These are phyloP conservation scores for Aleiodes alternator DNA, from an alignment of 2,888 invertebrate genomes.

Conservation along the genomic window DNA sequence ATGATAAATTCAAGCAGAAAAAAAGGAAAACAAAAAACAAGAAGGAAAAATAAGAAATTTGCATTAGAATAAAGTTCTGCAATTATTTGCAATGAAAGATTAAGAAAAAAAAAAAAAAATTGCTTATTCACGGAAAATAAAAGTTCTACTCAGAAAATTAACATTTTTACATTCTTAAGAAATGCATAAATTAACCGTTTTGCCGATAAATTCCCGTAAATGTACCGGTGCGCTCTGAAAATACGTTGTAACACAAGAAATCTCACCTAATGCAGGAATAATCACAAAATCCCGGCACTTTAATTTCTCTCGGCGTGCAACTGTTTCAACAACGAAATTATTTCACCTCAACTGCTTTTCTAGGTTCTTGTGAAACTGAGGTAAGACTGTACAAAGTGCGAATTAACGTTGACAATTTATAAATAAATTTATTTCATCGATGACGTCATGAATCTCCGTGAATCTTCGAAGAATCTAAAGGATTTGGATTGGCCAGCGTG, in stretches of 20 bases:
- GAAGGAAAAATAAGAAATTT: too few relatives aligned
- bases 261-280: constrained; percentile 2
- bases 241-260: background rate
- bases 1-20: too few relatives aligned
- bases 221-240: constrained; percentile 3
- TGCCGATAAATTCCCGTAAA: background rate
- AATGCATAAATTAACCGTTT: background rate
- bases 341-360: constrained; percentile 2
- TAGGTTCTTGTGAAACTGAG: background rate
- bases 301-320: background rate
- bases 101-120: too few relatives aligned
- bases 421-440: constrained; percentile 31
- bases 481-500: constrained; percentile 8
- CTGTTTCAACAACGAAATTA: background rate
- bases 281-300: background rate
- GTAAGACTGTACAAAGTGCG: constrained; percentile 40
- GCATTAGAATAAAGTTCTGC: too few relatives aligned
- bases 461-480: background rate
- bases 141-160: background rate
- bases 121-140: background rate
- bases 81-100: too few relatives aligned
- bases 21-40: too few relatives aligned
- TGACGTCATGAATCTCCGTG: constrained; percentile 25
- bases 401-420: constrained; percentile 33
- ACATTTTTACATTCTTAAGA: background rate